A percentile compares a stretch with the other conserved stretches of the same genome.
Conservation (phyloP, 2,113 vertebrate genomes). For the Sorex fumeus region DNA sequence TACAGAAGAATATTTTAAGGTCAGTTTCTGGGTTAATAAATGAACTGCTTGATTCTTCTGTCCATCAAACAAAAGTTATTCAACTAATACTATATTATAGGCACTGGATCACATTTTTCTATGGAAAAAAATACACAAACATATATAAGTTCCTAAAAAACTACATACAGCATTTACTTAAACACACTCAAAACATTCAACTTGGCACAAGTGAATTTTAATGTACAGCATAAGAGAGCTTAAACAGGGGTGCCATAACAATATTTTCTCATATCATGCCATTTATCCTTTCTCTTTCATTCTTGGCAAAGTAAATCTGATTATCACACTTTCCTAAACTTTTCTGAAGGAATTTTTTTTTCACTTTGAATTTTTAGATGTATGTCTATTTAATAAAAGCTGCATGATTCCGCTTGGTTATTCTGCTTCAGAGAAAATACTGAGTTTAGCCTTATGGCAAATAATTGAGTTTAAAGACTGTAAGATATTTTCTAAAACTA, state of each 20-base stretch:
- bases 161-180: slow-evolving; percentile 29
- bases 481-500: slow-evolving; percentile 1
- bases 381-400: slow-evolving; percentile 45
- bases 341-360: slow-evolving; percentile 43
- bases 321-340: slow-evolving; percentile 45
- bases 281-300: slow-evolving; percentile 23
- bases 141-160: slow-evolving; percentile 35
- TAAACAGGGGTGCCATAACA: background rate
- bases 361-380: slow-evolving; percentile 7
- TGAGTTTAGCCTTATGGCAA: background rate
- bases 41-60: slow-evolving; percentile 46
- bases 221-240: slow-evolving; percentile 25
- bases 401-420: background rate
- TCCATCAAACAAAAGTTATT: slow-evolving; percentile 35
- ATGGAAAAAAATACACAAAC: slow-evolving; percentile 3
- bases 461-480: background rate
- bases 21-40: slow-evolving; percentile 24
- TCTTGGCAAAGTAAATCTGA: slow-evolving; percentile 43
- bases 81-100: slow-evolving; percentile 12
- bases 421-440: background rate
- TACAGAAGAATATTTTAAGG: slow-evolving; percentile 40
- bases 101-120: slow-evolving; percentile 36
- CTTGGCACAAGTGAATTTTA: slow-evolving; percentile 52
- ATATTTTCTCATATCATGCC: background rate
- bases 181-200: slow-evolving; percentile 42